Evolutionary conservation across 2,113 vertebrate species (phyloP).

Genomic region (Heterotilapia buettikoferi): DNA sequence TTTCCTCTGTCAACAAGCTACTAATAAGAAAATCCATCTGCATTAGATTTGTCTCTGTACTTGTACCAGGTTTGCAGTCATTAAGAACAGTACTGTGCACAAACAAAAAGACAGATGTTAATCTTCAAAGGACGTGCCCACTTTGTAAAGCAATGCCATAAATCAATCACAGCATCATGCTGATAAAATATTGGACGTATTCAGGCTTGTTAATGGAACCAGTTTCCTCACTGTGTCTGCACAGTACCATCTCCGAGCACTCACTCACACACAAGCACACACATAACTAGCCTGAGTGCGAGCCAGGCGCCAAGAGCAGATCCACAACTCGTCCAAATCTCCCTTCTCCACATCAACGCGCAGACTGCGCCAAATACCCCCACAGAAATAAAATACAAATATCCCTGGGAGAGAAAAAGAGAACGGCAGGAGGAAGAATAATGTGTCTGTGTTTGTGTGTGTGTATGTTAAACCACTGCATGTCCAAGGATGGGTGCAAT

Average conservation of each 20-base stretch:
- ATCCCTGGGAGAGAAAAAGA: conserved; percentile 19
- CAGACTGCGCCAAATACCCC: conserved; percentile 29
- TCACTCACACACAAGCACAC: not conserved
- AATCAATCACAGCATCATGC: conserved; percentile 1
- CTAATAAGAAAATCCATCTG: not conserved
- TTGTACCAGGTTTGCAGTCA: not conserved
- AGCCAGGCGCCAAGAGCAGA: conserved; percentile 44
- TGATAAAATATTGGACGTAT: conserved; percentile 1
- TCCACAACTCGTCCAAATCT: conserved; percentile 32
- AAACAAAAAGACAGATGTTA: conserved; percentile 5
- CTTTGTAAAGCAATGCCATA: not conserved
- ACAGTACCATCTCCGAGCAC: not conserved
- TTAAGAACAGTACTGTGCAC: not conserved
- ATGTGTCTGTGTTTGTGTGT: conserved; percentile 13
- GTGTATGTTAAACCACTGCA: not conserved
- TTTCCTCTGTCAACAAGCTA: not conserved
- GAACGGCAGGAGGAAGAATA: conserved; percentile 21
- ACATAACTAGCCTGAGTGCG: not conserved
- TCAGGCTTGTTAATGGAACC: conserved; percentile 5
- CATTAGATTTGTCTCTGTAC: not conserved
- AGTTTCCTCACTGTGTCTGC: not conserved
- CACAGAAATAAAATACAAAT: conserved; percentile 40
- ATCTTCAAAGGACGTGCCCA: not conserved
- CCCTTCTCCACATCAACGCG: conserved; percentile 37
- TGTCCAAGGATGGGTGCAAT: conserved; percentile 46